Percentiles rank a stretch among this genome's conserved stretches.
These are phyloP conservation scores for Dryadula phaetusa DNA, from an alignment of 2,888 invertebrate genomes.

Conservation along the genomic window DNA sequence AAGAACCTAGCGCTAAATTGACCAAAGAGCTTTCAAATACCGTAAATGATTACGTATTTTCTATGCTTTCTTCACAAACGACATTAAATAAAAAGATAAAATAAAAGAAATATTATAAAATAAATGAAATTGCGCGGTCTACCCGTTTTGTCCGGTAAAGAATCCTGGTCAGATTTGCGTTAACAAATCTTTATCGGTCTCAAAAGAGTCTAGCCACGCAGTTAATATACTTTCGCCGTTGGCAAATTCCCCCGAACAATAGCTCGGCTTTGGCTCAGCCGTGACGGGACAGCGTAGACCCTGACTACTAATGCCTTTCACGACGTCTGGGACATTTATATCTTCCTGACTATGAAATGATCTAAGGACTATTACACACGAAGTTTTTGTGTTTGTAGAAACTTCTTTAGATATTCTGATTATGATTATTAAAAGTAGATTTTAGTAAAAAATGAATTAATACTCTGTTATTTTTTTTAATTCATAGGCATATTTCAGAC, in stretches of 20 bases:
- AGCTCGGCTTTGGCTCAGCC: constrained; percentile 51
- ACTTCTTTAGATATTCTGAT: too few species aligned
- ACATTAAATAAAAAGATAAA: not conserved
- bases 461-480: too few species aligned
- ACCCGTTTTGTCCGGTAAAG: constrained; percentile 28
- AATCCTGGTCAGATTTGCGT: constrained; percentile 38
- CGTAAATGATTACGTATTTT: not conserved
- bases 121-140: not conserved
- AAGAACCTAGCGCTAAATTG: too few species aligned
- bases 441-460: too few species aligned
- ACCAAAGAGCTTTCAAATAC: too few species aligned
- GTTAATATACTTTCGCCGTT: constrained; percentile 50
- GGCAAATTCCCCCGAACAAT: constrained; percentile 57
- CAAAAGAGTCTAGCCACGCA: constrained; percentile 44
- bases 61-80: not conserved
- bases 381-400: constrained; percentile 9
- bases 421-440: too few species aligned
- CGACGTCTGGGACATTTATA: constrained; percentile 64
- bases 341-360: constrained; percentile 60
- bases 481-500: too few species aligned
- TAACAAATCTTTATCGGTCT: constrained; percentile 43
- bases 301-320: constrained; percentile 64
- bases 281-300: constrained; percentile 55
- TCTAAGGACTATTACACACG: constrained; percentile 51
- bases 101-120: not conserved